Evolutionary conservation across 2,888 invertebrate genomes (phyloP), one percentile per base, ranked within the genome.

Genomic region (Limenitis camilla): DNA sequence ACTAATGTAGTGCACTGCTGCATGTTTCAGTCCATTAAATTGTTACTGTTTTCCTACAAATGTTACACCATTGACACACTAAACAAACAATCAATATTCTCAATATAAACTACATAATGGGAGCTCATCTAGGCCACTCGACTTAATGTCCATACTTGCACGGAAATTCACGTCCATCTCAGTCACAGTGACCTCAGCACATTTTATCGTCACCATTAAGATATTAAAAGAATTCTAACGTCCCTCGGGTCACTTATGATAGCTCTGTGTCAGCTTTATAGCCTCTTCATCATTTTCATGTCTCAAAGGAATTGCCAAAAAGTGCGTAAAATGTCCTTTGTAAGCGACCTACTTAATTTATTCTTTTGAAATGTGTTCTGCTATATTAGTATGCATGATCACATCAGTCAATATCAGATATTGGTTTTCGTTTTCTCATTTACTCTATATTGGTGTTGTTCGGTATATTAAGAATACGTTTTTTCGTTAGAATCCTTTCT

Each of bases 151-250:
- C 51, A 56, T 56, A 53, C 47, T 45, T 51, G 41, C 36, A 50
- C 35, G 53, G 47, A 57, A 57, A 52, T 46, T 52, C 41, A 50
- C 44, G 47, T 53, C 48, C 56, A 49, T 44, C 40, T 38, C 53
- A 10, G 38, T 38, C 53, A 10, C 6, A 39, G 52, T 54, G 57
- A 49, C 45, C 32, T 49, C 29, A 47, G 40, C 42, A 49, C 46
- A 54, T 54, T 59, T 56, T 59, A 59, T 59, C 47, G 53, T 40
- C 43, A 52, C 49, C 52, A 74, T 80, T 76, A 76, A 64, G 69
- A 69, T 69, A 79, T 76, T 73, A 74, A 73, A 68, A 61, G 66
- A 68, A 79, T 78, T 73, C 77, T 74, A 68, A 64, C 61, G 60
- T 60, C 53, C 53, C 41, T 58, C 52, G 61, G 61, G 53, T 57